These are phyloP conservation scores for Drosophila infuscata DNA, from an alignment of 2,888 invertebrate species.

Conservation along the genomic window DNA sequence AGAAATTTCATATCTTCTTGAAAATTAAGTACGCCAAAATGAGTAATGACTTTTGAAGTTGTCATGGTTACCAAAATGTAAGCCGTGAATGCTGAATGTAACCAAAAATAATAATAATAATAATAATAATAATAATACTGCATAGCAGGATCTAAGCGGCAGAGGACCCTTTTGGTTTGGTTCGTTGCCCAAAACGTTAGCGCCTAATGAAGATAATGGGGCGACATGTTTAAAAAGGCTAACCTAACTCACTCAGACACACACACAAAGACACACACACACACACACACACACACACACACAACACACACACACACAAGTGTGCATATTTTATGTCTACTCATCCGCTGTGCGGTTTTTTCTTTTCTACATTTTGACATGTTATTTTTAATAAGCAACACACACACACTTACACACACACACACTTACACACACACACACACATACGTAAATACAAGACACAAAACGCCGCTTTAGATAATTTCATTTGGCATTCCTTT, in stretches of 20 bases:
- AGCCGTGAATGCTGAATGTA: conserved; percentile 47
- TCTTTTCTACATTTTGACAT: conserved; percentile 65
- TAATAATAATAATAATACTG: conserved; percentile 23
- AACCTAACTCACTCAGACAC: conserved; percentile 26
- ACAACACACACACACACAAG: conserved; percentile 9
- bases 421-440: not conserved
- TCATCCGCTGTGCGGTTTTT: conserved; percentile 52
- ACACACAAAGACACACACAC: conserved; percentile 11
- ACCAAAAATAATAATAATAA: conserved; percentile 41
- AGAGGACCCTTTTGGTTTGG: conserved; percentile 39
- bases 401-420: not conserved
- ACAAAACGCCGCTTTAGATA: conserved; percentile 59
- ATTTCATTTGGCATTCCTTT: conserved; percentile 57
- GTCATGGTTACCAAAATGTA: conserved; percentile 58
- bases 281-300: conserved; percentile 9
- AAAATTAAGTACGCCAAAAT: conserved; percentile 79
- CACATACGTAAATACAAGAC: not conserved
- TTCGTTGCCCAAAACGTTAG: conserved; percentile 51
- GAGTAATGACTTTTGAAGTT: conserved; percentile 81
- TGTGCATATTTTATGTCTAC: conserved; percentile 48
- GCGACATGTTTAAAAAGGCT: conserved; percentile 59
- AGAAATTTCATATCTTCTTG: conserved; percentile 68
- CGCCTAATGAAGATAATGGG: conserved; percentile 81
- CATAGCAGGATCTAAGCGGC: not conserved
- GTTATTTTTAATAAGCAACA: conserved; percentile 75